phyloP scores from a whole-genome alignment of 2,797 vertebrate genomes.

The Microcaecilia unicolor region DNA sequence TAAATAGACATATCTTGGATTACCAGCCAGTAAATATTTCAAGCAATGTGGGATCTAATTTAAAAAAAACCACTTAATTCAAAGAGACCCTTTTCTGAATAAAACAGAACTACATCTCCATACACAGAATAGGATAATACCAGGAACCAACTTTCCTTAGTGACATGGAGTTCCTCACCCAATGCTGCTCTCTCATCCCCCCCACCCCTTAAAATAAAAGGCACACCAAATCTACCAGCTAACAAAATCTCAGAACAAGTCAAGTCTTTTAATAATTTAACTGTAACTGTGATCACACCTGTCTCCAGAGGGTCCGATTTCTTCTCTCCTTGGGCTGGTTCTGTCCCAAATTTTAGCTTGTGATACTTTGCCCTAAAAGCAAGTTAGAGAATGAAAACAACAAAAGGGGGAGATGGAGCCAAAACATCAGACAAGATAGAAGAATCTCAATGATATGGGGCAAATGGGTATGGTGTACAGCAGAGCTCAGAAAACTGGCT shows the following conservation, averaged over 20 bases:
- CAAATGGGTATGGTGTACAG: not conserved
- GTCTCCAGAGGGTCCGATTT: conserved; percentile 70
- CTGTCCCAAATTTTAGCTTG: conserved; percentile 79
- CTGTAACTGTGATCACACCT: conserved; percentile 41
- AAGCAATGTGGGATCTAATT: no score
- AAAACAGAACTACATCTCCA: no score
- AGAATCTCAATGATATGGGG: no score
- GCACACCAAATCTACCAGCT: not conserved
- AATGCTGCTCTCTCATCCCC: no score
- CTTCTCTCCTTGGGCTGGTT: conserved; percentile 74
- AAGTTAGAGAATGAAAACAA: not conserved
- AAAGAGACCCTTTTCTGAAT: no score
- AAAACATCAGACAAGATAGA: no score
- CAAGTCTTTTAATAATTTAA: not conserved
- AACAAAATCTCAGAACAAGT: fast-evolving
- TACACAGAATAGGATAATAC: no score
- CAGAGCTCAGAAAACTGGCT: not conserved
- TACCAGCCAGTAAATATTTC: no score
- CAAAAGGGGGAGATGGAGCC: not conserved
- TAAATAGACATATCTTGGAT: no score
- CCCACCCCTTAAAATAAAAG: not conserved
- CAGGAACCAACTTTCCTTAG: no score
- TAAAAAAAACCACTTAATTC: no score
- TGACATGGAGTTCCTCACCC: no score
- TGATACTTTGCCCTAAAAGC: conserved; percentile 75